These are phyloP conservation scores for Tapera naevia DNA, from an alignment of 2,797 vertebrate genomes.

Conservation along the genomic window DNA sequence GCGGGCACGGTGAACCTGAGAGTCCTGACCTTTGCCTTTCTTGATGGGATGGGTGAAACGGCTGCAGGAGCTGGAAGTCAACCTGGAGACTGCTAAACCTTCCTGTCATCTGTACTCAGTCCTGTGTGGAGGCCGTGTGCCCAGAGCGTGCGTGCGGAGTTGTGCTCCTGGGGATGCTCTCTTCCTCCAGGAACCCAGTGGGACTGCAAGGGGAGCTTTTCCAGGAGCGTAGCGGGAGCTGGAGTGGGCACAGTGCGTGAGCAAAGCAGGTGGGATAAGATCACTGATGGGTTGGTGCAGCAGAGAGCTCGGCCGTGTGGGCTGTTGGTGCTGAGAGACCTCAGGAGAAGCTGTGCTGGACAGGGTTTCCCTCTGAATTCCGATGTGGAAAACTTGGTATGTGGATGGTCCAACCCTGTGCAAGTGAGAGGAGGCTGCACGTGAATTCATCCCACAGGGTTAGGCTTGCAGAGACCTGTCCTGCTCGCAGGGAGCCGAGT, in stretches of 20 bases:
- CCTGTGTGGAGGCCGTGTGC: neutral
- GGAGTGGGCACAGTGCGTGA: fast-evolving
- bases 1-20: neutral
- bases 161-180: neutral
- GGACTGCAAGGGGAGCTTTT: neutral
- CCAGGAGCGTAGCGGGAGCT: neutral
- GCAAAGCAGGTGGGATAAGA: fast-evolving
- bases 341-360: neutral
- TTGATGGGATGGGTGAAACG: neutral
- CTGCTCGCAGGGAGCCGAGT: neutral
- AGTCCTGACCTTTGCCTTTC: neutral
- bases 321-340: too few species aligned
- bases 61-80: neutral
- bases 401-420: neutral
- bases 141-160: fast-evolving
- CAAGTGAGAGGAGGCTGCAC: fast-evolving
- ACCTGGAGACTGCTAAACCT: neutral
- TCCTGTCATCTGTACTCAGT: fast-evolving
- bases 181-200: fast-evolving
- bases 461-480: neutral
- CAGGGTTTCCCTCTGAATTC: neutral
- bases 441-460: fast-evolving
- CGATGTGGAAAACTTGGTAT: neutral
- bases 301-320: fast-evolving
- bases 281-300: fast-evolving